Base-by-base conservation (phyloP, 1,140 invertebrate genomes). In the Drosophila dunni region DNA sequence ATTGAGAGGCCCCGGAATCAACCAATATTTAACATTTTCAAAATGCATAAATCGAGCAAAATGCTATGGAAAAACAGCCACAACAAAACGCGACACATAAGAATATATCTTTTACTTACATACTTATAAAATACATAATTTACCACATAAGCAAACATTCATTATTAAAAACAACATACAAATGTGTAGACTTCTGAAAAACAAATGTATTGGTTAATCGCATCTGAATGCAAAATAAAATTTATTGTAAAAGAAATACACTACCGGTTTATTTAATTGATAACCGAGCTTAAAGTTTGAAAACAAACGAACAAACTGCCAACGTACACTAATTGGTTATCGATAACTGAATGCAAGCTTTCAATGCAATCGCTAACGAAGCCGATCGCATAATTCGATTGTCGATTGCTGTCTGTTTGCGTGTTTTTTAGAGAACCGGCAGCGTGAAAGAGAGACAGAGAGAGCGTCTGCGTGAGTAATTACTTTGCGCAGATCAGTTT, bases 211-310 rank as follows among this genome's bases (percentile, higher is more conserved):
- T 75, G 73, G 67, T 86, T 80, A 86, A 83, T 66, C 80, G 83
- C 83, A 88, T 88, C 77, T 80, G 73, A 88, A 88, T 88, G 83
- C 83, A 86, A 88, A 79, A 83, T 75, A 79, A 86, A 78, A 83
- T 75, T 82, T 88, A 77, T 86, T 88, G 79, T 79, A 75, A 75
- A 85, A 79, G 53, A 68, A 65, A 48, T 10, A 5, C 33, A 65
- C 15, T 15, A 7, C 7, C 13, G 40, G 20, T 45, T 7, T 44
- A 7, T 17, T 42, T 42, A 42, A 42, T 13, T n/a, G 11, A 7
- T 9, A 20, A 20, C 1, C 17, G 7, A 17, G 45, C 13, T 20
- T 20, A 8, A 20, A 46, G 17, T 4, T 46, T 46, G 17, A 46
- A 42, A 42, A 40, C n/a, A 13, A 42, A 6, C 40, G n/a, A 0